Percentiles rank a stretch among this genome's conserved stretches.
Conservation (phyloP, 2,797 vertebrate genomes). For the Eremophila alpestris region DNA sequence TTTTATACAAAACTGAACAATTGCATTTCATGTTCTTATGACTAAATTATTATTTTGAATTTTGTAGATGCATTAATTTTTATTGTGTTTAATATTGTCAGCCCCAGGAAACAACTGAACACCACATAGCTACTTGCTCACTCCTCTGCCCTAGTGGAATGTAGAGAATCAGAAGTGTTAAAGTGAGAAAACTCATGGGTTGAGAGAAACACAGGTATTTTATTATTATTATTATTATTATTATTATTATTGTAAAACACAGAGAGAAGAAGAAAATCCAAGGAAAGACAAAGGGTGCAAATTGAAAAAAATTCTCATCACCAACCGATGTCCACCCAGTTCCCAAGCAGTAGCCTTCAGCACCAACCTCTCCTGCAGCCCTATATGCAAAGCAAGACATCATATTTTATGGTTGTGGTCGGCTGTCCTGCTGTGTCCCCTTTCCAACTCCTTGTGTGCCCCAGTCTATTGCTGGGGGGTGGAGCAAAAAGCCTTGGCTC, state of each 20-base stretch:
- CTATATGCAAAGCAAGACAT: background rate
- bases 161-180: background rate
- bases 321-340: fast-evolving
- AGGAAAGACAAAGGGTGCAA: background rate
- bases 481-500: fast-evolving
- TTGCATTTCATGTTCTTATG: background rate
- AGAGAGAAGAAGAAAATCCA: too few species aligned
- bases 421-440: background rate
- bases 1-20: background rate
- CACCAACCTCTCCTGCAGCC: background rate
- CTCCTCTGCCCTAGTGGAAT: background rate
- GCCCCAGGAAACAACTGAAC: background rate
- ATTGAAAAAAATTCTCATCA: background rate
- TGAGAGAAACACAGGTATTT: background rate
- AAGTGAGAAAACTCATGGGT: background rate
- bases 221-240: too few species aligned
- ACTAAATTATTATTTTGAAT: background rate
- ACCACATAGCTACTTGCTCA: background rate
- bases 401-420: fast-evolving
- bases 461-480: fast-evolving
- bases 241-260: background rate
- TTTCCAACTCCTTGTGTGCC: background rate
- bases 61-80: background rate
- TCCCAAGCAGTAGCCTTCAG: too few species aligned
- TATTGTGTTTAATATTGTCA: background rate